These are phyloP conservation scores for Perizoma affinitatum DNA, from an alignment of 2,888 invertebrate species.

Conservation along the genomic window DNA sequence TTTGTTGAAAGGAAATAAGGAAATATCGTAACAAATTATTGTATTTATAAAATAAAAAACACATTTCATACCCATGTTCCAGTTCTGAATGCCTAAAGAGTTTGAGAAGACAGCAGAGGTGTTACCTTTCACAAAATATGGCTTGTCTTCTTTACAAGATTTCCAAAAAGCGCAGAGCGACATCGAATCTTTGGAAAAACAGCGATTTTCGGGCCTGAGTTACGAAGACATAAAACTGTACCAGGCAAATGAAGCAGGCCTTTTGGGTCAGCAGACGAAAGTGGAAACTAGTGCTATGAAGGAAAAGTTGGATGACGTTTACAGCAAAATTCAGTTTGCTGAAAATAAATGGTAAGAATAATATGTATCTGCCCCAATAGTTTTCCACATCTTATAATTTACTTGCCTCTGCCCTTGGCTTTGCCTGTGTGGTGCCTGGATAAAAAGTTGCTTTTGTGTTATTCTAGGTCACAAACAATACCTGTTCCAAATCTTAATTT, in stretches of 20 bases:
- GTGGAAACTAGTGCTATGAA: slow-evolving; percentile 63
- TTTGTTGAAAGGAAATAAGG: too few species aligned
- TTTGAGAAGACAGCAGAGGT: slow-evolving; percentile 71
- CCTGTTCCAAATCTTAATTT: too few species aligned
- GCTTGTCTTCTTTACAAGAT: slow-evolving; percentile 70
- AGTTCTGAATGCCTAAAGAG: slow-evolving; percentile 71
- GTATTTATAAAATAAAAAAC: too few species aligned
- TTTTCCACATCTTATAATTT: too few species aligned
- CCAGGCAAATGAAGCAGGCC: slow-evolving; percentile 71
- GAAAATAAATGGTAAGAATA: slow-evolving; percentile 51
- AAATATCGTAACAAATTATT: too few species aligned
- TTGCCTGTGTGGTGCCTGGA: too few species aligned
- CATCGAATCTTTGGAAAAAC: slow-evolving; percentile 66
- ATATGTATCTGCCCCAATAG: too few species aligned
- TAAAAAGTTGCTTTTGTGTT: too few species aligned
- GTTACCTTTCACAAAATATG: slow-evolving; percentile 71
- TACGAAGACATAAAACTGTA: slow-evolving; percentile 79
- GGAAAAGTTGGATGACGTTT: slow-evolving; percentile 58
- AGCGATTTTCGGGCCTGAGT: slow-evolving; percentile 76
- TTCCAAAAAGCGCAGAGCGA: slow-evolving; percentile 69
- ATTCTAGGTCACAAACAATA: too few species aligned
- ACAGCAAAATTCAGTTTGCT: slow-evolving; percentile 57
- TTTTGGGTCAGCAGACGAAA: slow-evolving; percentile 56
- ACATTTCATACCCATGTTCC: slow-evolving; percentile 15
- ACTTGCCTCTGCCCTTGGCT: too few species aligned